phyloP scores from a whole-genome alignment of 2,888 invertebrate genomes.

The Alsophila aescularia region DNA sequence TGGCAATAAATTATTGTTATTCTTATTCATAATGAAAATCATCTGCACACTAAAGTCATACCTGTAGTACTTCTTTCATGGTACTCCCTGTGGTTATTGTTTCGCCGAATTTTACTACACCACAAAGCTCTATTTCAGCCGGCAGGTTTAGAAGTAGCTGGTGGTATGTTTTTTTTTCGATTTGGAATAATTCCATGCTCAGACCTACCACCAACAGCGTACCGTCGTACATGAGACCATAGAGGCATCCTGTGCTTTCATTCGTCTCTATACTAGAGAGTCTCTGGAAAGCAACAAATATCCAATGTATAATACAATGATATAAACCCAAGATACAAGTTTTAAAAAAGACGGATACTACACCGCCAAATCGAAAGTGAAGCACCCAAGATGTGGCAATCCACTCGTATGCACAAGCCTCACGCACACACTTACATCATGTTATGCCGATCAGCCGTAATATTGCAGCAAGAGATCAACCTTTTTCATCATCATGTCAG shows the following conservation, averaged over 20 bases:
- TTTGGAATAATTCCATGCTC: conserved; percentile 86
- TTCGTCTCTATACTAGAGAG: conserved; percentile 86
- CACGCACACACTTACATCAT: too few species aligned
- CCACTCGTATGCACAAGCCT: too few species aligned
- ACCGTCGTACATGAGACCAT: conserved; percentile 90
- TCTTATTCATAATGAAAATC: too few species aligned
- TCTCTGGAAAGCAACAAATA: conserved; percentile 78
- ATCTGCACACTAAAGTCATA: conserved; percentile 36
- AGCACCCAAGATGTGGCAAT: too few species aligned
- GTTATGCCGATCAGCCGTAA: too few species aligned
- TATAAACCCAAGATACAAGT: background rate
- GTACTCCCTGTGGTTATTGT: conserved; percentile 85
- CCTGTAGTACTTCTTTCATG: conserved; percentile 85
- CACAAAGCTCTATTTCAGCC: conserved; percentile 91
- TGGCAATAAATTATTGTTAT: too few species aligned
- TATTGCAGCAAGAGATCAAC: too few species aligned
- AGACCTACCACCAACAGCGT: conserved; percentile 88
- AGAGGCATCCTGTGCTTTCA: conserved; percentile 88
- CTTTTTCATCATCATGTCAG: too few species aligned
- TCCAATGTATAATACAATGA: too few species aligned
- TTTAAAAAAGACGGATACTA: too few species aligned
- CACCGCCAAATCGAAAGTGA: too few species aligned
- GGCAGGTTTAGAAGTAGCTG: conserved; percentile 87
- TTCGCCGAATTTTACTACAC: conserved; percentile 87
- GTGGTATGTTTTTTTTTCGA: conserved; percentile 78